These are phyloP conservation scores for Microcebus griseorufus DNA, from an alignment of 2,113 vertebrate species.

Conservation along the genomic window DNA sequence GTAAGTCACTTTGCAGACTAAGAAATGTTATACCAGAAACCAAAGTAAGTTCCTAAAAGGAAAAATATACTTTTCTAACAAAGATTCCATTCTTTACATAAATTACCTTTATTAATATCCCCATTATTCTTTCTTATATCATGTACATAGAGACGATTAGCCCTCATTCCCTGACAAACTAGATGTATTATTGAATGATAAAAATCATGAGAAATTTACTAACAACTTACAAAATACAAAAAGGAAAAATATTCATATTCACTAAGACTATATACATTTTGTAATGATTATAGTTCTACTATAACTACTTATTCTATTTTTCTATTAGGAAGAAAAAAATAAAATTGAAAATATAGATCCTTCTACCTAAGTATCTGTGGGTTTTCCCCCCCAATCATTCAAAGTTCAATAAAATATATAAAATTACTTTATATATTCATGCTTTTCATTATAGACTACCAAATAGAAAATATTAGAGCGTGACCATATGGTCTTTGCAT, in stretches of 20 bases:
- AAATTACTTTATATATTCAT: slow-evolving; percentile 14
- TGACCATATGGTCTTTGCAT: not conserved
- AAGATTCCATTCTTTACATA: slow-evolving; percentile 1
- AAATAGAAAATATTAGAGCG: not conserved
- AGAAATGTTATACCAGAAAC: not conserved
- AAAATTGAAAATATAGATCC: not conserved
- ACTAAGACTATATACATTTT: slow-evolving; percentile 23
- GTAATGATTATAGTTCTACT: not conserved
- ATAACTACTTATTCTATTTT: not conserved
- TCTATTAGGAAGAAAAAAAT: not conserved
- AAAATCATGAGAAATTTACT: not conserved
- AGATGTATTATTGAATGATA: not conserved
- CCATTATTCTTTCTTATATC: not conserved
- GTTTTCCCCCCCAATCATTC: not conserved
- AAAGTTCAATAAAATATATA: not conserved
- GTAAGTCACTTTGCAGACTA: not conserved
- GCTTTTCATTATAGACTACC: slow-evolving; percentile 13
- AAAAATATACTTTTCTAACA: not conserved
- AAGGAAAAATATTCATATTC: not conserved
- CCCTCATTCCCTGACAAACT: not conserved
- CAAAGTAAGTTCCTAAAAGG: not conserved
- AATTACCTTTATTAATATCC: not conserved
- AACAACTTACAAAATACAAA: slow-evolving; percentile 10
- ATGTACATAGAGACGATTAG: not conserved
- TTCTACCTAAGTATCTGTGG: not conserved